Evolutionary conservation across 2,797 vertebrate genomes (phyloP).

Genomic region (Cyclura pinguis): DNA sequence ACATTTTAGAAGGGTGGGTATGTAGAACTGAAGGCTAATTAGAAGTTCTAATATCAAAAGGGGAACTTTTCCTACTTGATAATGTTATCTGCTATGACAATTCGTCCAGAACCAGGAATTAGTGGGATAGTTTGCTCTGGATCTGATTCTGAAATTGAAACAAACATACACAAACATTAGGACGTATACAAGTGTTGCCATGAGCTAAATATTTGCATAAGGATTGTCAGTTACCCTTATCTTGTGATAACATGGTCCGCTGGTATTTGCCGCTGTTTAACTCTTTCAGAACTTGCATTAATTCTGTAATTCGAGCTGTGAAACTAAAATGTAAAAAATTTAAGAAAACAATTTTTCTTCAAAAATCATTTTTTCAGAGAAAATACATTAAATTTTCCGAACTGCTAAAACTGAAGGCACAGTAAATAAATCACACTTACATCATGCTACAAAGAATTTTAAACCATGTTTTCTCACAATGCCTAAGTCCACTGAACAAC

Average conservation of each 20-base stretch:
- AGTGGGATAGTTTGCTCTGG: conserved; percentile 77
- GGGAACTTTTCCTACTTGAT: conserved; percentile 88
- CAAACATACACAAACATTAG: conserved; percentile 62
- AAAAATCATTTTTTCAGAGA: neutral
- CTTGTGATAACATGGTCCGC: conserved; percentile 93
- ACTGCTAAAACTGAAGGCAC: neutral
- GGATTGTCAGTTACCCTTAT: conserved; percentile 83
- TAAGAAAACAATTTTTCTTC: conserved; percentile 1
- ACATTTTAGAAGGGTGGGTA: neutral
- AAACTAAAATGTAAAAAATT: conserved; percentile 84
- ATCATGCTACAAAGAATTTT: neutral
- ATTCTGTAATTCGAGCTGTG: conserved; percentile 94
- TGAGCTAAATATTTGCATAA: conserved; percentile 3
- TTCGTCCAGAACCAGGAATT: conserved; percentile 90
- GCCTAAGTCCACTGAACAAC: neutral
- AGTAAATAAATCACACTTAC: neutral
- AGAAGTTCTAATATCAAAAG: neutral
- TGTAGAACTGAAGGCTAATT: neutral
- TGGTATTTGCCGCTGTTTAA: conserved; percentile 95
- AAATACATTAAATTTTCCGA: conserved; percentile 21
- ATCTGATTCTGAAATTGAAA: conserved; percentile 77
- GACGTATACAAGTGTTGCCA: conserved; percentile 10
- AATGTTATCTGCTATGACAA: conserved; percentile 90
- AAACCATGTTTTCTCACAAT: neutral
- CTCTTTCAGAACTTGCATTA: conserved; percentile 95